Evolutionary conservation across 2,113 vertebrate species (phyloP).

Genomic region (Benitochromis conjunctus): DNA sequence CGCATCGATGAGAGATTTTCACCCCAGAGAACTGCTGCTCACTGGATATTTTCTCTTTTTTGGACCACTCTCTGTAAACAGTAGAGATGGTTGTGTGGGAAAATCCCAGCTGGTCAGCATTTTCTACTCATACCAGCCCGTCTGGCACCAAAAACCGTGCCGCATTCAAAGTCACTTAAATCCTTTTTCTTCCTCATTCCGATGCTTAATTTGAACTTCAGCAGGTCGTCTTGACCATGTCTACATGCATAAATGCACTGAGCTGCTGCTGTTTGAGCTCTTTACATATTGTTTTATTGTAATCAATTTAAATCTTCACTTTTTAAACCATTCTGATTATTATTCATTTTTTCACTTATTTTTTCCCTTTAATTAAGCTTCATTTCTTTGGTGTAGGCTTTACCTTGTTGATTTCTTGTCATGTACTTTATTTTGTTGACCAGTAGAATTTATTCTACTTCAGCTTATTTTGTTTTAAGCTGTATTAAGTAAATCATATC

Average conservation of each 20-base stretch:
- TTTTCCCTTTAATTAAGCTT: too few species aligned
- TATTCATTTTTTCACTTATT: too few species aligned
- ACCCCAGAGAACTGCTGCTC: not conserved
- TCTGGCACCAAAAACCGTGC: not conserved
- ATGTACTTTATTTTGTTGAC: too few species aligned
- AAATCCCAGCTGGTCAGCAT: not conserved
- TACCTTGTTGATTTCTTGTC: too few species aligned
- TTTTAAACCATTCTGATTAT: too few species aligned
- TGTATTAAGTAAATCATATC: not conserved
- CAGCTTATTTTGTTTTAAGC: not conserved
- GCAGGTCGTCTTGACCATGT: not conserved
- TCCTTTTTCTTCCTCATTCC: not conserved
- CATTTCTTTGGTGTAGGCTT: too few species aligned
- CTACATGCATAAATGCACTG: not conserved
- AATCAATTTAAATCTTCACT: too few species aligned
- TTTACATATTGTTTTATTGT: too few species aligned
- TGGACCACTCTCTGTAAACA: not conserved
- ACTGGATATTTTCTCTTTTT: not conserved
- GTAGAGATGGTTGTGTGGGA: not conserved
- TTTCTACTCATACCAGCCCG: not conserved
- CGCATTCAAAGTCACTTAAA: not conserved
- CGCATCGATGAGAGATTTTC: accelerated
- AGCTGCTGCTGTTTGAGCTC: too few species aligned
- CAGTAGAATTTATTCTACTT: not conserved
- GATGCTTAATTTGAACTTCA: not conserved